Percentiles rank a stretch among this genome's conserved stretches.
These are phyloP conservation scores for Leptonema lineaticorne DNA, from an alignment of 1,140 invertebrate species.

Conservation along the genomic window DNA sequence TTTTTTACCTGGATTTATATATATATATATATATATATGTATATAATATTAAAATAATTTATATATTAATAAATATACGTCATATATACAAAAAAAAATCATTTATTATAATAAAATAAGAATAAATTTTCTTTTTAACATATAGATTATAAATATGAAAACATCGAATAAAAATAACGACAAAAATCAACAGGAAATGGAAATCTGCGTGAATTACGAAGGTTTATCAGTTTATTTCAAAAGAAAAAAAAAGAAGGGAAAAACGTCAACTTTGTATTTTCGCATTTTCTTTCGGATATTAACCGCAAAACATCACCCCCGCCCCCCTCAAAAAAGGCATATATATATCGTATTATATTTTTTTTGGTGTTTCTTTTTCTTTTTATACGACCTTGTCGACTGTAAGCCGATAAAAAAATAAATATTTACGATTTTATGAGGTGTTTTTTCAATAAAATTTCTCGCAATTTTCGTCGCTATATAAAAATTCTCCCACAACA, in stretches of 20 bases:
- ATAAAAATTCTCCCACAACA: not conserved
- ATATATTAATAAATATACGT: not conserved
- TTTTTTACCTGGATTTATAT: not conserved
- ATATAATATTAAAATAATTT: not conserved
- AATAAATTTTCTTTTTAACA: not conserved
- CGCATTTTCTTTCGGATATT: not conserved
- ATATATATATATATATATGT: not conserved
- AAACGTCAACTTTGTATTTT: not conserved
- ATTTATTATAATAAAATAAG: too few relatives aligned
- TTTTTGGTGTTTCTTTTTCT: not conserved
- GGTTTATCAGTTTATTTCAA: too few relatives aligned
- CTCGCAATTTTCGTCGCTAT: not conserved
- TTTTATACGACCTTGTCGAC: not conserved
- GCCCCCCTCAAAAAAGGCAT: conserved; percentile 3
- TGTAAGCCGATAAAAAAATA: not conserved
- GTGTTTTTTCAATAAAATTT: not conserved
- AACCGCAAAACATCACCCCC: conserved; percentile 6
- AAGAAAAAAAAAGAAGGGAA: too few relatives aligned
- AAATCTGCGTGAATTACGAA: too few relatives aligned
- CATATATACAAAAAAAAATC: not conserved
- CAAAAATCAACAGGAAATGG: too few relatives aligned
- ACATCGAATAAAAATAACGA: too few relatives aligned
- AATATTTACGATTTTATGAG: conserved; percentile 11
- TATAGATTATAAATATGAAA: not conserved
- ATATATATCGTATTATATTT: not conserved